A percentile compares a stretch with the other conserved stretches of the same genome.
Conservation (phyloP, 2,113 vertebrate species). For the Haemorhous mexicanus region DNA sequence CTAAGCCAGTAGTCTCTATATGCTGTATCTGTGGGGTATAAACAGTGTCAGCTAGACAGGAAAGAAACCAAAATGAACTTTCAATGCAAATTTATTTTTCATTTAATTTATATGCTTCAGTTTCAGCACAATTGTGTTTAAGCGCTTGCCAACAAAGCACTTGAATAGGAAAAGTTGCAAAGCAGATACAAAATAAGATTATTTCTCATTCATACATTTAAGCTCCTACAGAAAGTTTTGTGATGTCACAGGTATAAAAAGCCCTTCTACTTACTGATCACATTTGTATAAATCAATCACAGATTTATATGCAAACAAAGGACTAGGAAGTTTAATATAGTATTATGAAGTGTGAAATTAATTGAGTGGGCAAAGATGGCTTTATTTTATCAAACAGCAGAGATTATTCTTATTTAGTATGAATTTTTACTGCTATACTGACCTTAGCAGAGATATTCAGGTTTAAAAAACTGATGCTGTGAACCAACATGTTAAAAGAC, state of each 20-base stretch:
- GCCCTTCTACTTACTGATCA: background rate
- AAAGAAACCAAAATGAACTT: background rate
- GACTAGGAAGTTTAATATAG: background rate
- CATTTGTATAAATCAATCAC: background rate
- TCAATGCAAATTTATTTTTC: background rate
- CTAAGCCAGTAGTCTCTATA: background rate
- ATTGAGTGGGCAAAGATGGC: background rate
- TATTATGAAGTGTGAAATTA: background rate
- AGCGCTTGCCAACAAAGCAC: background rate
- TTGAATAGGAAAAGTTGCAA: background rate
- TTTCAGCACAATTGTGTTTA: background rate
- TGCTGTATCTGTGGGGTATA: background rate
- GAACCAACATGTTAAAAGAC: background rate
- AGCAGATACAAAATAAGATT: background rate
- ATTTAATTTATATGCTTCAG: background rate
- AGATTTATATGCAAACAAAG: background rate
- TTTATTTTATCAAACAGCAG: background rate
- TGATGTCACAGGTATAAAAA: background rate
- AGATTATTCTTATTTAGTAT: background rate
- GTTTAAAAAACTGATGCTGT: background rate
- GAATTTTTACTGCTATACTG: background rate
- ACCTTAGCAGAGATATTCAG: background rate
- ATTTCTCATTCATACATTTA: background rate
- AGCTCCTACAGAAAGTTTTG: background rate
- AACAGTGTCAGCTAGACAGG: background rate